Conservation (phyloP, 2,888 invertebrate genomes). For the Aporophyla lueneburgensis region DNA sequence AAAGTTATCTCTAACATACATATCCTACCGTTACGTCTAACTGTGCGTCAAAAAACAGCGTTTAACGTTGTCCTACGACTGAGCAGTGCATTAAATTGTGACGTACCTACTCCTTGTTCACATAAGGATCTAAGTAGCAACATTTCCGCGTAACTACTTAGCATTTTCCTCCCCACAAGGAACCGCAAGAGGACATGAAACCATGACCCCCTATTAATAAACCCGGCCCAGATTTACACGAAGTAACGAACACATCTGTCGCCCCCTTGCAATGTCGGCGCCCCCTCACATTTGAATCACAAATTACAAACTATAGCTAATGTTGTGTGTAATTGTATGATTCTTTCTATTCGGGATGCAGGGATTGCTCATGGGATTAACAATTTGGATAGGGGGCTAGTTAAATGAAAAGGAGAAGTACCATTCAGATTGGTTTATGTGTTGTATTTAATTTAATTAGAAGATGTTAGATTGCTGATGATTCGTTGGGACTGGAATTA, state of each 20-base stretch:
- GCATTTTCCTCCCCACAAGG: slow-evolving; percentile 43
- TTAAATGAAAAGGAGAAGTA: slow-evolving; percentile 45
- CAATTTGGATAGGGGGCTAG: slow-evolving; percentile 32
- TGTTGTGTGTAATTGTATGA: slow-evolving; percentile 73
- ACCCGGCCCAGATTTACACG: slow-evolving; percentile 53
- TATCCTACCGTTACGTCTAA: too few relatives aligned
- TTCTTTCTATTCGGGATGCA: slow-evolving; percentile 58
- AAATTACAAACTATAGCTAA: slow-evolving; percentile 72
- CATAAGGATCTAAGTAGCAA: slow-evolving; percentile 29
- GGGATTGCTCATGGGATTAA: slow-evolving; percentile 60
- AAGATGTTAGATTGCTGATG: slow-evolving; percentile 9
- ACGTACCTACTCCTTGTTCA: not conserved
- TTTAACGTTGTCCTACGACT: too few relatives aligned
- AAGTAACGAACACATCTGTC: slow-evolving; percentile 69
- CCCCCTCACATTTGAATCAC: slow-evolving; percentile 72
- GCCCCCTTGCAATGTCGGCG: slow-evolving; percentile 54
- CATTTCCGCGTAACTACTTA: slow-evolving; percentile 47
- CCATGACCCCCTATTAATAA: slow-evolving; percentile 64
- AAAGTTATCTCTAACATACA: too few relatives aligned
- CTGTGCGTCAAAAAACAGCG: too few relatives aligned
- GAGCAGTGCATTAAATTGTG: not conserved
- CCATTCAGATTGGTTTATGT: slow-evolving; percentile 32
- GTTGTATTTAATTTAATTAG: slow-evolving; percentile 54
- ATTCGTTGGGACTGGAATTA: not conserved
- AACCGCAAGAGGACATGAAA: slow-evolving; percentile 43